Base-by-base conservation (phyloP, 2,797 vertebrate species). In the Periparus ater region DNA sequence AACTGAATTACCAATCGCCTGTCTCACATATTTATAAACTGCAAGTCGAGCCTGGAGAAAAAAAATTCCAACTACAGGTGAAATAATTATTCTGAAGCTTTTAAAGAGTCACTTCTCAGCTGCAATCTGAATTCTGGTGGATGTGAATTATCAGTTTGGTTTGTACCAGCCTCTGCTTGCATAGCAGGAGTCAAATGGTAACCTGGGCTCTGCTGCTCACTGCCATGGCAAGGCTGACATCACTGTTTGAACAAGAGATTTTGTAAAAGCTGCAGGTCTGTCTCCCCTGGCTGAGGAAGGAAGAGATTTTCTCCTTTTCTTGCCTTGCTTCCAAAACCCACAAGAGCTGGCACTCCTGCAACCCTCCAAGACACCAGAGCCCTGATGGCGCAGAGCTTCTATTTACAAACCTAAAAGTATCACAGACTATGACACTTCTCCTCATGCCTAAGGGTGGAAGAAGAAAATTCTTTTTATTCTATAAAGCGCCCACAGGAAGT, bases 11-110 rank as follows among this genome's bases (percentile, higher is more conserved):
- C 96, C 97, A 95, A 97, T 97, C 88, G 93, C 96, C 96, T 82
- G 97, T 97, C 95, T 95, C 97, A 97, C 89, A 85, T 97, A 95
- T 98, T 97, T 97, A 97, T 98, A 97, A 98, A 97, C 97, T 94
- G 93, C 91, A 95, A 97, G 96, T 97, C 5, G 21, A 95, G 96
- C 94, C 91, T 76, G 93, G 81, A 92, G 84, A 89, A 94, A 96
- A 96, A 96, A 97, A 91, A 29, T 29, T 36, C 83, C 74, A 94
- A 97, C 96, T 96, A 83, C 88, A 92, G 96, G 96, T 96, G 90
- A 96, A 97, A 95, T 82, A 94, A 96, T 95, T 95, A 96, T 96
- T 95, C 91, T 1, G 1, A 74, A 93, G 79, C 61, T 82, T 87
- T 95, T 74, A 80, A 82, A 93, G 55, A 78, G 84, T 90, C 84